Percentiles rank a stretch among this genome's conserved stretches.
Conservation (phyloP, 2,888 invertebrate species). For the Pristionchus maxplancki region DNA sequence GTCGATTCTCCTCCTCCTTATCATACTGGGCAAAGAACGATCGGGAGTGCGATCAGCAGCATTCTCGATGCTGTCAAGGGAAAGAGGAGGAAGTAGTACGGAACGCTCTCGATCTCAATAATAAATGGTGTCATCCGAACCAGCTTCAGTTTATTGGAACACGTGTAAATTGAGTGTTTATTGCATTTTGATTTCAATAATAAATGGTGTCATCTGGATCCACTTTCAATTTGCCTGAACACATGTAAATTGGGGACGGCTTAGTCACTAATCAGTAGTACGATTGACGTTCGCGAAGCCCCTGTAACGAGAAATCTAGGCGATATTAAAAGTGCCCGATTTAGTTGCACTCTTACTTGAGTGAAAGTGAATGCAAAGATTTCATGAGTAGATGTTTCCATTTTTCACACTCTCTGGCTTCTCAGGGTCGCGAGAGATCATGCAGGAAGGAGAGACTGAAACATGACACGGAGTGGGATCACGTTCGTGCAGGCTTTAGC, state of each 20-base stretch:
- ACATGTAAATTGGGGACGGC: background rate
- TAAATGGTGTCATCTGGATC: background rate
- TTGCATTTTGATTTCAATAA: too few species aligned
- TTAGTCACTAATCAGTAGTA: background rate
- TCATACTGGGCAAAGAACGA: background rate
- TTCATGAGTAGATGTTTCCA: background rate
- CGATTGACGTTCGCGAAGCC: slow-evolving; percentile 9
- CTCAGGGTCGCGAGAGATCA: too few species aligned
- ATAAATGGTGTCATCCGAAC: background rate
- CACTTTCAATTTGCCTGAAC: background rate
- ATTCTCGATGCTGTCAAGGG: slow-evolving; percentile 22
- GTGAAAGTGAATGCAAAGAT: background rate
- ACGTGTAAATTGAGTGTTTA: too few species aligned
- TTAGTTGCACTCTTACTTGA: background rate
- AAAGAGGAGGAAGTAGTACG: background rate
- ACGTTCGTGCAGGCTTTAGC: too few species aligned
- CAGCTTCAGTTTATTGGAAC: background rate
- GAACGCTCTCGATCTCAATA: background rate
- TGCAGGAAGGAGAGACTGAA: too few species aligned
- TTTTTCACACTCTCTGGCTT: background rate
- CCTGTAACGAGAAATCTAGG: background rate
- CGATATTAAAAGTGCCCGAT: background rate
- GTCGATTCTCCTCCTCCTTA: background rate
- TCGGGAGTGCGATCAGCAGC: slow-evolving; percentile 8
- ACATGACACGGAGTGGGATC: too few species aligned